These are phyloP conservation scores for Phalangium opilio DNA, from an alignment of 2,888 invertebrate genomes.

Conservation along the genomic window DNA sequence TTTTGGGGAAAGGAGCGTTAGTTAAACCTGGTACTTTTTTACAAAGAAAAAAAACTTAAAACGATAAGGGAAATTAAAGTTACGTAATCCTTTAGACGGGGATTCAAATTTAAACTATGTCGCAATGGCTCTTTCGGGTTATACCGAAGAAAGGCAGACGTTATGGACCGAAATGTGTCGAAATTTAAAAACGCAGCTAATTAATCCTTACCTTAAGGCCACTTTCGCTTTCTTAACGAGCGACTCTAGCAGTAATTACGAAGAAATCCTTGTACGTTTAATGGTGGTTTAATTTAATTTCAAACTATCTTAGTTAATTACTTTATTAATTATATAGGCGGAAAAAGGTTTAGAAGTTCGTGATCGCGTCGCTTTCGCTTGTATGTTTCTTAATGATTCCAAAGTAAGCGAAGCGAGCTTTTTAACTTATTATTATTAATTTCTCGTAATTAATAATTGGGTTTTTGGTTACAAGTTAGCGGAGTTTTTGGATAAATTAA, in stretches of 20 bases:
- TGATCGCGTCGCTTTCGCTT: slow-evolving; percentile 80
- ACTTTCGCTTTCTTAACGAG: slow-evolving; percentile 79
- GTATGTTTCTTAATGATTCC: slow-evolving; percentile 64
- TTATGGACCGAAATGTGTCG: slow-evolving; percentile 62
- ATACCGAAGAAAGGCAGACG: slow-evolving; percentile 63
- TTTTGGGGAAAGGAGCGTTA: slow-evolving; percentile 55
- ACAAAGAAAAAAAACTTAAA: too few relatives aligned
- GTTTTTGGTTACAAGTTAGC: too few relatives aligned
- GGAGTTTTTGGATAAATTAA: slow-evolving; percentile 58
- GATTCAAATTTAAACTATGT: slow-evolving; percentile 39
- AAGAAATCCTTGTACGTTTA: slow-evolving; percentile 55
- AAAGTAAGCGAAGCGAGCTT: slow-evolving; percentile 24
- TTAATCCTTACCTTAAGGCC: slow-evolving; percentile 78
- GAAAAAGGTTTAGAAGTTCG: slow-evolving; percentile 70
- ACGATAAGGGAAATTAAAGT: too few relatives aligned
- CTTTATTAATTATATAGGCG: slow-evolving; percentile 39
- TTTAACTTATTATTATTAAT: slow-evolving; percentile 3
- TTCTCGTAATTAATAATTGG: slow-evolving; percentile 3
- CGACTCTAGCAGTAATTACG: slow-evolving; percentile 51
- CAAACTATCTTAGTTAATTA: too few relatives aligned
- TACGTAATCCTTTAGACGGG: slow-evolving; percentile 4
- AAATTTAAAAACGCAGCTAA: slow-evolving; percentile 54
- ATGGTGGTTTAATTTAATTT: too few relatives aligned
- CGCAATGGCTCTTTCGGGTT: slow-evolving; percentile 61
- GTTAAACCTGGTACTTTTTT: slow-evolving; percentile 7